Conservation (phyloP, 2,797 vertebrate species). For the Yasuhikotakia modesta region DNA sequence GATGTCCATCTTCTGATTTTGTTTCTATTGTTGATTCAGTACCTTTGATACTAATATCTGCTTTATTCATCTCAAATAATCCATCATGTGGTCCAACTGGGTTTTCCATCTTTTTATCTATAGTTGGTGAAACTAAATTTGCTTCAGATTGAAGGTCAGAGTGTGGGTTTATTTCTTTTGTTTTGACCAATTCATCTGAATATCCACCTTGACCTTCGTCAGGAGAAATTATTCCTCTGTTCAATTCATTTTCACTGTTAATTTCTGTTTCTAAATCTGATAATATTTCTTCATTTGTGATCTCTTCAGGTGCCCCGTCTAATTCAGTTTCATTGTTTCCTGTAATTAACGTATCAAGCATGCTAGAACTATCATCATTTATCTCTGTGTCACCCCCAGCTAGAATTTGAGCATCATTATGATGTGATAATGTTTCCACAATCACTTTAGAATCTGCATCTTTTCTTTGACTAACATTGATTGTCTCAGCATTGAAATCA, state of each 20-base stretch:
- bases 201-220: not conserved
- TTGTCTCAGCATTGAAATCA: not conserved
- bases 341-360: not conserved
- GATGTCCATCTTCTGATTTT: not conserved
- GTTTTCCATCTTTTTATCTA: not conserved
- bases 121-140: not conserved
- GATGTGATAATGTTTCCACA: not conserved
- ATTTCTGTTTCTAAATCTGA: not conserved
- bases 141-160: not conserved
- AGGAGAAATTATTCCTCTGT: not conserved
- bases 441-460: not conserved
- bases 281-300: slow-evolving; percentile 6
- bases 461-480: not conserved
- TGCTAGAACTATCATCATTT: not conserved
- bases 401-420: not conserved
- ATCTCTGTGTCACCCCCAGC: not conserved
- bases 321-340: not conserved
- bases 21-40: not conserved
- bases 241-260: not conserved
- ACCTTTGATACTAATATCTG: not conserved
- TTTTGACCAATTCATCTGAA: not conserved
- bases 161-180: not conserved
- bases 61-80: slow-evolving; percentile 1
- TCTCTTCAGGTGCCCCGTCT: not conserved
- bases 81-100: not conserved